A percentile compares a stretch with the other conserved stretches of the same genome.
These are phyloP conservation scores for Rhadinocentrus ornatus DNA, from an alignment of 2,797 vertebrate species.

Conservation along the genomic window DNA sequence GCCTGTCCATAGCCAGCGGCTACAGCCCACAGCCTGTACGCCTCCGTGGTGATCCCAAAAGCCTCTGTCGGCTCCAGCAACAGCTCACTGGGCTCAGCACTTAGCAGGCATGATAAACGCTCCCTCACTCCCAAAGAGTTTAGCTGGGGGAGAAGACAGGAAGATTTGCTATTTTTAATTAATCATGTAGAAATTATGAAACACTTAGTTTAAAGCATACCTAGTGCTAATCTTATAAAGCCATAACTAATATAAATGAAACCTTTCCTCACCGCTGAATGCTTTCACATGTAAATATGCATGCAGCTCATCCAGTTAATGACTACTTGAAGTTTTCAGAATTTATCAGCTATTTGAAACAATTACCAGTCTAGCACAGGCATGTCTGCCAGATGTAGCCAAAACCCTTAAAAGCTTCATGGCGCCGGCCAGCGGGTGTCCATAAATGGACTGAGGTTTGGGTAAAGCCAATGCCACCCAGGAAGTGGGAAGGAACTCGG, in stretches of 20 bases:
- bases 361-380: slow-evolving; percentile 90
- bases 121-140: slow-evolving; percentile 86
- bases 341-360: not conserved
- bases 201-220: not conserved
- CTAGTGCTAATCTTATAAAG: not conserved
- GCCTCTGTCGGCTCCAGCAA: slow-evolving; percentile 86
- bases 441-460: slow-evolving; percentile 81
- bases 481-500: slow-evolving; percentile 90
- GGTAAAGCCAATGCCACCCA: slow-evolving; percentile 81
- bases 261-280: not conserved
- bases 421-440: slow-evolving; percentile 85
- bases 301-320: not conserved
- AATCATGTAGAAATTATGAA: not conserved
- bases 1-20: slow-evolving; percentile 91
- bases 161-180: not conserved
- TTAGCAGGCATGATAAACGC: slow-evolving; percentile 87
- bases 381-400: slow-evolving; percentile 89
- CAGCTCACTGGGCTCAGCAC: slow-evolving; percentile 87
- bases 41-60: slow-evolving; percentile 85
- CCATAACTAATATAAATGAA: not conserved
- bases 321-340: not conserved
- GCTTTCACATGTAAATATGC: not conserved
- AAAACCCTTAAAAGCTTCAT: slow-evolving; percentile 94
- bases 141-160: slow-evolving; percentile 76
- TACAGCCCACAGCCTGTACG: slow-evolving; percentile 91